Evolutionary conservation across 2,888 invertebrate genomes (phyloP).

Genomic region (Cylindroiulus punctatus): DNA sequence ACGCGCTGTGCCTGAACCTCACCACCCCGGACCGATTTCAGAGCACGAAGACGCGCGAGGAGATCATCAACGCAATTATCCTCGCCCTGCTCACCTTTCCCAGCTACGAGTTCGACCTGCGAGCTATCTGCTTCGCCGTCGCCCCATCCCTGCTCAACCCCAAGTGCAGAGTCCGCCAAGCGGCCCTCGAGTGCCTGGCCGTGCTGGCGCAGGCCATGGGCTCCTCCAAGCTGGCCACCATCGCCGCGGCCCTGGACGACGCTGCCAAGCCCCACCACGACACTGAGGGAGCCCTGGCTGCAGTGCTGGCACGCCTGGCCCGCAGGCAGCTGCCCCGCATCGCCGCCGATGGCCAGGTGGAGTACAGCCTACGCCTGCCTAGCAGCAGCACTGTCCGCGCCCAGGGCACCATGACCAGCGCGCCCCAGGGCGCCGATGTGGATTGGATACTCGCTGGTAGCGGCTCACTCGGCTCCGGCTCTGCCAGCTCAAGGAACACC

Average conservation of each 20-base stretch:
- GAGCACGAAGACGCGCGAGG: conserved; percentile 75
- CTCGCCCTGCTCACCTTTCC: conserved; percentile 82
- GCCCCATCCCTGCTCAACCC: conserved; percentile 70
- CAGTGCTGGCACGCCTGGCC: conserved; percentile 79
- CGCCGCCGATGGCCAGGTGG: conserved; percentile 77
- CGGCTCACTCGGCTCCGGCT: conserved; percentile 70
- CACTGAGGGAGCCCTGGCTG: conserved; percentile 70
- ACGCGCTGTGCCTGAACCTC: conserved; percentile 69
- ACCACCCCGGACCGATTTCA: conserved; percentile 62
- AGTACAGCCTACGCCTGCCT: conserved; percentile 75
- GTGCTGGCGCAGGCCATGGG: conserved; percentile 79
- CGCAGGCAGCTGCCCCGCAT: conserved; percentile 76
- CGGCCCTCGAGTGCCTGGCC: conserved; percentile 80
- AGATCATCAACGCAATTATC: conserved; percentile 79
- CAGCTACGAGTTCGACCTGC: conserved; percentile 76
- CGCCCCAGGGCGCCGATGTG: conserved; percentile 73
- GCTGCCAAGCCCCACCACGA: conserved; percentile 62
- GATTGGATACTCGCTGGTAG: conserved; percentile 79
- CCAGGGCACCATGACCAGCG: conserved; percentile 49
- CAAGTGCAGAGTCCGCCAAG: conserved; percentile 80
- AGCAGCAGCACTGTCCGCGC: conserved; percentile 58
- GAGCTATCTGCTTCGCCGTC: conserved; percentile 66
- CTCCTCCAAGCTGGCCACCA: conserved; percentile 70
- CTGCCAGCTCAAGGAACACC: conserved; percentile 60
- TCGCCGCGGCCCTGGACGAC: conserved; percentile 68